Percentiles rank a stretch among this genome's conserved stretches.
These are phyloP conservation scores for Podargus strigoides DNA, from an alignment of 2,797 vertebrate species.

Conservation along the genomic window DNA sequence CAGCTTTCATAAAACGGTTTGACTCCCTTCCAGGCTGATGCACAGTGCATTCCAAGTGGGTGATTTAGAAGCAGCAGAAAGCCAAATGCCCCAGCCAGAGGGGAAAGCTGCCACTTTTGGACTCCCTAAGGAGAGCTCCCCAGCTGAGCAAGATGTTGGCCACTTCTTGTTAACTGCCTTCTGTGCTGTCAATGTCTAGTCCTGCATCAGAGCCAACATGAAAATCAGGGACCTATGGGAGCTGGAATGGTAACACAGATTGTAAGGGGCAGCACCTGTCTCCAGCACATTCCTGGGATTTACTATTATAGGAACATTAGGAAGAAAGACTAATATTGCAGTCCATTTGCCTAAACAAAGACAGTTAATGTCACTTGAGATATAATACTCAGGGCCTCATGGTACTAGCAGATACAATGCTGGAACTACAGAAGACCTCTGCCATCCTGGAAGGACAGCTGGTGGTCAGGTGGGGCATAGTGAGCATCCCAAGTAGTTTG, in stretches of 20 bases:
- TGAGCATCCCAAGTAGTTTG: background rate
- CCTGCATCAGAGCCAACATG: background rate
- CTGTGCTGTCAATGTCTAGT: background rate
- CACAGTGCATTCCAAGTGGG: slow-evolving; percentile 53
- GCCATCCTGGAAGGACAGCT: background rate
- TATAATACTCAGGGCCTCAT: background rate
- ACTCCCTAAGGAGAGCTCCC: background rate
- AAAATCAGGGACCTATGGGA: background rate
- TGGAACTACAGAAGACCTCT: background rate
- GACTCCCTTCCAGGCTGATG: slow-evolving; percentile 65
- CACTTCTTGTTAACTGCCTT: background rate
- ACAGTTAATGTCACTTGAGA: background rate
- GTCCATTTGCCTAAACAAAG: background rate
- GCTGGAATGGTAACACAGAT: background rate
- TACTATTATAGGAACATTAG: background rate
- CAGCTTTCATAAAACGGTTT: slow-evolving; percentile 64
- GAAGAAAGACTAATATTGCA: background rate
- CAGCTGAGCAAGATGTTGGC: background rate
- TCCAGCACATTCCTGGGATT: background rate
- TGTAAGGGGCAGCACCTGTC: background rate
- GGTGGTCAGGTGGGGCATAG: background rate
- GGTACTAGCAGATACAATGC: background rate
- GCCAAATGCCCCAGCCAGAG: slow-evolving; percentile 48
- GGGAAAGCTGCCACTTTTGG: background rate
- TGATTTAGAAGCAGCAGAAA: slow-evolving; percentile 60